Conservation (phyloP, 2,797 vertebrate genomes). For the Heterohyrax brucei region DNA sequence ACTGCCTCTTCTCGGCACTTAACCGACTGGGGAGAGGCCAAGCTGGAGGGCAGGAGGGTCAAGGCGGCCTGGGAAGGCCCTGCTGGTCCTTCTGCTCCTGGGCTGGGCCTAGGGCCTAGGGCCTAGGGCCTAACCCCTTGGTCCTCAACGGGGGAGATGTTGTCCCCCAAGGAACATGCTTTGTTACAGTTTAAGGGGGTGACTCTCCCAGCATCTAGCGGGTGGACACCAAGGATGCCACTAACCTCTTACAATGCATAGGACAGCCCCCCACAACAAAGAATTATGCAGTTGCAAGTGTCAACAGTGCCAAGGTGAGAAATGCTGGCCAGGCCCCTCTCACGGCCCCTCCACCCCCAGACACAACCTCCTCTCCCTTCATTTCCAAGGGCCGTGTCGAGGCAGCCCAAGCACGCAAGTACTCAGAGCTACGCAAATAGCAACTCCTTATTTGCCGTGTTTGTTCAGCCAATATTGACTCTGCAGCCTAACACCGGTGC, state of each 20-base stretch:
- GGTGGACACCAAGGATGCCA: background rate
- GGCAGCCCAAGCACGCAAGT: conserved; percentile 91
- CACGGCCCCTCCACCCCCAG: conserved; percentile 51
- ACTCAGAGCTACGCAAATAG: conserved; percentile 95
- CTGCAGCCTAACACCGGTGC: conserved; percentile 94
- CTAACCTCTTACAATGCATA: accelerated
- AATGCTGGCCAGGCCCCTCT: background rate
- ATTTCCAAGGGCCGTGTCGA: conserved; percentile 90
- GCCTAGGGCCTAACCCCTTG: background rate
- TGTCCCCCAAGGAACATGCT: background rate
- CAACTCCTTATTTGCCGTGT: conserved; percentile 93
- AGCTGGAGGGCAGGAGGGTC: background rate
- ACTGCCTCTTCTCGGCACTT: background rate
- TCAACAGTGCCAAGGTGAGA: background rate
- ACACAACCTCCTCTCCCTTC: conserved; percentile 5
- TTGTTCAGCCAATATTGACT: conserved; percentile 99
- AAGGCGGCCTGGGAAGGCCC: background rate
- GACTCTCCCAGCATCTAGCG: background rate
- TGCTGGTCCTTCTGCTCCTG: background rate
- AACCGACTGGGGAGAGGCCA: accelerated
- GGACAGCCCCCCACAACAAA: background rate
- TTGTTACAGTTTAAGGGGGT: background rate
- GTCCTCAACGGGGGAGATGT: background rate
- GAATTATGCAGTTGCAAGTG: background rate
- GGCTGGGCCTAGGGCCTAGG: background rate